Conservation (phyloP, 2,113 vertebrate species). For the Okapia johnstoni region DNA sequence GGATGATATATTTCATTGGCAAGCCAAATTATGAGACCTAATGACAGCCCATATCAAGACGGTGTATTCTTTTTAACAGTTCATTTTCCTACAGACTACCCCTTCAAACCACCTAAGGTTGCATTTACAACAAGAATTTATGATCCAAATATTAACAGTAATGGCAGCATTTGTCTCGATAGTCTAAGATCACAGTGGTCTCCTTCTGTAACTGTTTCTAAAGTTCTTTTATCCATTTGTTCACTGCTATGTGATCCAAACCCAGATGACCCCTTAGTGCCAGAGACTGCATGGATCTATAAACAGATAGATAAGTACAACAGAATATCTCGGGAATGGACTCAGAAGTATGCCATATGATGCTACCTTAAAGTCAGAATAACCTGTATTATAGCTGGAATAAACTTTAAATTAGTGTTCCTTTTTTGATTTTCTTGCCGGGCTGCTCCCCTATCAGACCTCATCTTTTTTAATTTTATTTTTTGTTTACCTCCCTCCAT, state of each 20-base stretch:
- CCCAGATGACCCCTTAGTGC: conserved; percentile 92
- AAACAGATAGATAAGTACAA: conserved; percentile 99
- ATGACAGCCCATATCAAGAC: not conserved
- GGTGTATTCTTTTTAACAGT: not conserved
- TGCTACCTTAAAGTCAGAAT: conserved; percentile 88
- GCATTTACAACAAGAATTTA: conserved; percentile 94
- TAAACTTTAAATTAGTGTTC: not conserved
- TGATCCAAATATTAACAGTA: conserved; percentile 95
- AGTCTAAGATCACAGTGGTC: conserved; percentile 93
- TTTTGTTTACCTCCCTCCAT: not conserved
- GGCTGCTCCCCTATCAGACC: not conserved
- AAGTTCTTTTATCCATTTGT: conserved; percentile 99
- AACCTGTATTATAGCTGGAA: conserved; percentile 92
- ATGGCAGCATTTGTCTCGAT: conserved; percentile 93
- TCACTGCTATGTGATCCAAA: conserved; percentile 99
- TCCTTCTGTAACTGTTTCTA: conserved; percentile 91
- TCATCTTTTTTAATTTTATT: not conserved
- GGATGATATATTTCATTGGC: not conserved
- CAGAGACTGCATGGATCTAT: conserved; percentile 96
- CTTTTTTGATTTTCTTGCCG: not conserved
- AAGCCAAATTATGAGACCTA: not conserved
- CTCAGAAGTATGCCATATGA: conserved; percentile 99
- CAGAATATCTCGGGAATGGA: conserved; percentile 99
- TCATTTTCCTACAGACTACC: not conserved
- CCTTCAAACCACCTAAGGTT: conserved; percentile 71